Base-by-base conservation (phyloP, 2,888 invertebrate species). In the Drosophila mimica region DNA sequence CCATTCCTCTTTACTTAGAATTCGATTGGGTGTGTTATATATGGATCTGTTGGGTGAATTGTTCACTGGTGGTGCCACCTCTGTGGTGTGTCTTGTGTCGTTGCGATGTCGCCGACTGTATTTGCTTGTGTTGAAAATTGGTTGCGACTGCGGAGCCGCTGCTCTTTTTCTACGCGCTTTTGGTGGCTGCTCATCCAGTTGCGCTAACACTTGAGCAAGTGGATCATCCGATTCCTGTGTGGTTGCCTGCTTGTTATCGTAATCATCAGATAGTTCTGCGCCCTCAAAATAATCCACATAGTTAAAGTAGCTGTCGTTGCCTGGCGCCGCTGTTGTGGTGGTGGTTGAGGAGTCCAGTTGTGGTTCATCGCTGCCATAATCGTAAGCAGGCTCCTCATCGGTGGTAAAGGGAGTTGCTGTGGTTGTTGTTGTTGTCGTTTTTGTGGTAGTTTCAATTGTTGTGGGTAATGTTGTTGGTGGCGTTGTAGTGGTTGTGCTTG, bases 241-340 rank as follows among this genome's bases (percentile, higher is more conserved):
- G 25, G 82, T 76, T 11, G 65, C 38, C 34, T 56, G 57, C 5
- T 80, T 78, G 17, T 73, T 76, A 0, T 58, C 60, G 0, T 64
- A 74, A 0, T 48, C 36, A 8, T 83, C 81, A 9, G 84, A 72
- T 4, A 88, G 20, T 2, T 89, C 80, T 6, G 82, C 71, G 33
- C 92, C 86, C n/a, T 82, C 90, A 68, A 92, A 92, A 67, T 93
- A 92, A 61, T 93, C 93, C 52, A 89, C 85, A 52, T 92, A 93
- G 11, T 89, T 88, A 59, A 93, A 93, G 61, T 82, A 91, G 51
- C 86, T 86, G 46, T 91, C 90, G 57, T 85, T 90, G 48, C 88
- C 89, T 0, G 92, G 83, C 5, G 80, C 63, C 17, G 72, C 64
- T n/a, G 77, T 91, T 33, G 80, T 76, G 17, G 77, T 81, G 48